Conservation (phyloP, 2,113 vertebrate species). For the Elephas maximus region DNA sequence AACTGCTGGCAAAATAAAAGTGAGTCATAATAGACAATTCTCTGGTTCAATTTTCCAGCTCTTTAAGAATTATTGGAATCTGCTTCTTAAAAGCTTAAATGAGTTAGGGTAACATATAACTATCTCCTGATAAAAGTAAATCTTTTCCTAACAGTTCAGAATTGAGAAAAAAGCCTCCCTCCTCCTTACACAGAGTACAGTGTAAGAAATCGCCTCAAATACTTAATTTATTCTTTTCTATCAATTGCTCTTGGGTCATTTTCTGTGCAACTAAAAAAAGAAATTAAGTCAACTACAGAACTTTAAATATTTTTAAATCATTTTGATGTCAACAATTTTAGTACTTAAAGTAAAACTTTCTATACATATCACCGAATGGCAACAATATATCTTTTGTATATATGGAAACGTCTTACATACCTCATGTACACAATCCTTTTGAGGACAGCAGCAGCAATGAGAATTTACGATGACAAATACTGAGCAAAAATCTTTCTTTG, state of each 20-base stretch:
- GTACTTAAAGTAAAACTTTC: constrained; percentile 7
- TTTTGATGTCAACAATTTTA: constrained; percentile 52
- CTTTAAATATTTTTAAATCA: constrained; percentile 49
- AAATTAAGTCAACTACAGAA: constrained; percentile 25
- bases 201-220: not conserved
- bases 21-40: constrained; percentile 31
- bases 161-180: constrained; percentile 50
- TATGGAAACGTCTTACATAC: constrained; percentile 83
- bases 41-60: constrained; percentile 39
- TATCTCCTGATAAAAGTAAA: constrained; percentile 44
- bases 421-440: constrained; percentile 89
- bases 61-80: constrained; percentile 38
- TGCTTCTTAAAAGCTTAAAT: constrained; percentile 63
- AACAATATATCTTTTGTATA: constrained; percentile 35
- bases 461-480: constrained; percentile 91
- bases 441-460: constrained; percentile 90
- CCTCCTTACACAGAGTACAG: constrained; percentile 34
- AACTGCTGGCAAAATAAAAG: constrained; percentile 47
- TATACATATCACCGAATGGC: not conserved
- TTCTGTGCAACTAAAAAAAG: not conserved
- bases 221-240: not conserved
- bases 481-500: constrained; percentile 90
- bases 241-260: not conserved
- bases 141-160: constrained; percentile 34
- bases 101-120: constrained; percentile 23